A percentile compares a stretch with the other conserved stretches of the same genome.
Evolutionary conservation across 2,888 invertebrate genomes (phyloP).

Genomic region (Protophormia terraenovae): DNA sequence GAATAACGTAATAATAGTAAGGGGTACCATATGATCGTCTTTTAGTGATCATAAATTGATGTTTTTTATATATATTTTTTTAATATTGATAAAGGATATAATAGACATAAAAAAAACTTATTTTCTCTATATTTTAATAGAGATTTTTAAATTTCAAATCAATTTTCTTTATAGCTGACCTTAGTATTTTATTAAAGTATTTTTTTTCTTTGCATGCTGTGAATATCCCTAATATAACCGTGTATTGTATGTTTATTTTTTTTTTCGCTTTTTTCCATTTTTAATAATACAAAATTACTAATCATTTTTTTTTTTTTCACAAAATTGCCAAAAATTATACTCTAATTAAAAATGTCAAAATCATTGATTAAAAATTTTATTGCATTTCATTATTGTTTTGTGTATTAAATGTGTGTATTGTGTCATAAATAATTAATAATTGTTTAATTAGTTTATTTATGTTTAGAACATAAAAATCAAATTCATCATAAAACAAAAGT

Average conservation of each 20-base stretch:
- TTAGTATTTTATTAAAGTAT: background rate
- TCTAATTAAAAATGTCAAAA: background rate
- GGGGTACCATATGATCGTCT: too few relatives aligned
- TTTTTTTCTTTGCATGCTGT: background rate
- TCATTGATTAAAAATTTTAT: background rate
- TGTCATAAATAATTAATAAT: background rate
- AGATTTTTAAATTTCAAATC: too few relatives aligned
- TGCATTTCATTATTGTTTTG: background rate
- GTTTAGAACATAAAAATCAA: background rate
- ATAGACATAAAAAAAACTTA: too few relatives aligned
- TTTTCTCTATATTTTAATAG: too few relatives aligned
- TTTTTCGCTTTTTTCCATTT: background rate
- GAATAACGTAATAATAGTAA: too few relatives aligned
- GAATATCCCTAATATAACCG: background rate
- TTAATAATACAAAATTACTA: background rate
- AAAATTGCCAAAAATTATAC: background rate
- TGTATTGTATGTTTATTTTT: background rate
- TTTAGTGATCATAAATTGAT: too few relatives aligned
- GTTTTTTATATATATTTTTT: too few relatives aligned
- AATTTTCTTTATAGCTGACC: background rate
- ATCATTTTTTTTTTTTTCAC: background rate
- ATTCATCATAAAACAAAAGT: background rate
- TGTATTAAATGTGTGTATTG: background rate
- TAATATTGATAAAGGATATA: too few relatives aligned
- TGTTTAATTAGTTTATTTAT: slow-evolving; percentile 1